phyloP scores from a whole-genome alignment of 2,113 vertebrate species.

The Nesogale talazaci region DNA sequence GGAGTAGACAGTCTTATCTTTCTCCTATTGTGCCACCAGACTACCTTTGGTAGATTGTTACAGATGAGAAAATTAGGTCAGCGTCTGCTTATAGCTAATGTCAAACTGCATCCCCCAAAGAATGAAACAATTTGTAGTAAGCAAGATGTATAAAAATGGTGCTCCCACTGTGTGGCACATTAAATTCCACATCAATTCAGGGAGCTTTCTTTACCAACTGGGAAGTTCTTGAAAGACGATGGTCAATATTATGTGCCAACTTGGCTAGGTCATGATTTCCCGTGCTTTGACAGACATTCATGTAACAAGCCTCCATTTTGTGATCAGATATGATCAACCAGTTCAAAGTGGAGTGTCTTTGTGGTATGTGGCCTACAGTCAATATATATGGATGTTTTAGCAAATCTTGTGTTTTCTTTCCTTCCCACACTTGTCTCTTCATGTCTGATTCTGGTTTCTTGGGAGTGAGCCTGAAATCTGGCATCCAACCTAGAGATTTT shows the following conservation, averaged over 20 bases:
- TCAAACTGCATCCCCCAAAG: no score
- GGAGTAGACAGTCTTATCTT: no score
- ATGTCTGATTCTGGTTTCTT: background rate
- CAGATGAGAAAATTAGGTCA: no score
- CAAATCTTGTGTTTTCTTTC: background rate
- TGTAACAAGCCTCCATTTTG: background rate
- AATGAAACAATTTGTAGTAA: no score
- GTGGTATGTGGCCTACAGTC: background rate
- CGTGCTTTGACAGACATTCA: background rate
- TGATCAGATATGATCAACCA: background rate
- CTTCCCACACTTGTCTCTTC: background rate
- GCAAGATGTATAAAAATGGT: no score
- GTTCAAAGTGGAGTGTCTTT: background rate
- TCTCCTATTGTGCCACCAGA: no score
- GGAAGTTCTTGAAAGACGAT: background rate
- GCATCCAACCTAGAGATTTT: background rate
- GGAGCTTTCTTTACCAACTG: background rate
- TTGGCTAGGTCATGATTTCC: background rate
- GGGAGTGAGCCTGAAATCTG: background rate
- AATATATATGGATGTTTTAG: background rate
- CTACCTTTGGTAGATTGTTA: no score
- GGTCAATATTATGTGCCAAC: background rate
- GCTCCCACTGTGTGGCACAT: no score
- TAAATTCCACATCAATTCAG: no score
- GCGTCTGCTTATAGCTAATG: no score